These are phyloP conservation scores for Chionis minor DNA, from an alignment of 2,113 vertebrate genomes.

Conservation along the genomic window DNA sequence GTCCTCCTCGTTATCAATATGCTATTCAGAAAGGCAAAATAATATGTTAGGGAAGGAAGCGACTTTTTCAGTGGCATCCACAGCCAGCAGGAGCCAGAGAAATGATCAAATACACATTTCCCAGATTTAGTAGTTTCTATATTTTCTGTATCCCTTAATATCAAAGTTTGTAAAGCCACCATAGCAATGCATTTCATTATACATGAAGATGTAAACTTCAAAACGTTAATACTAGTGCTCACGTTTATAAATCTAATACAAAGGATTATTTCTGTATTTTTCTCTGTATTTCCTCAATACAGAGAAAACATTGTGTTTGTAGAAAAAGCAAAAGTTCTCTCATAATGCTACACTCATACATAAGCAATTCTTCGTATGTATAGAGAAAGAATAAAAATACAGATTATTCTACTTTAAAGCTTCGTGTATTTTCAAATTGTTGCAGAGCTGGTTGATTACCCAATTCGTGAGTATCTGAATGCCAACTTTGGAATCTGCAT, in stretches of 20 bases:
- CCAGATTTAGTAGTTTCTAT: neutral
- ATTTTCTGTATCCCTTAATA: neutral
- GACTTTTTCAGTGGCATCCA: neutral
- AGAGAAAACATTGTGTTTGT: neutral
- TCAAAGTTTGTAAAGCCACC: neutral
- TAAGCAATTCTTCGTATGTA: neutral
- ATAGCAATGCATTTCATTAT: neutral
- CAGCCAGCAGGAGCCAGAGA: neutral
- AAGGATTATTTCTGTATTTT: no score
- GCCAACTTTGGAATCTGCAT: neutral
- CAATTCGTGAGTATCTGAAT: neutral
- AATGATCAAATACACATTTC: neutral
- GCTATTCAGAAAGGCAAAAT: neutral
- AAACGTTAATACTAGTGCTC: slow-evolving; percentile 11
- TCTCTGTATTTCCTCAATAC: slow-evolving; percentile 15
- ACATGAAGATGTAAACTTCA: neutral
- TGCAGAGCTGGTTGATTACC: neutral
- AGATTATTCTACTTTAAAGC: neutral
- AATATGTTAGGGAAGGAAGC: neutral
- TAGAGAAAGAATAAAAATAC: neutral
- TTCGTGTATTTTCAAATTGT: neutral
- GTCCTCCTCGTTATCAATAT: neutral
- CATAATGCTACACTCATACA: neutral
- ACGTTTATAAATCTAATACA: neutral
- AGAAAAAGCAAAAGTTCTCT: neutral